A percentile compares a stretch with the other conserved stretches of the same genome.
Conservation (phyloP, 2,888 invertebrate species). For the Polyommatus iphigenia region DNA sequence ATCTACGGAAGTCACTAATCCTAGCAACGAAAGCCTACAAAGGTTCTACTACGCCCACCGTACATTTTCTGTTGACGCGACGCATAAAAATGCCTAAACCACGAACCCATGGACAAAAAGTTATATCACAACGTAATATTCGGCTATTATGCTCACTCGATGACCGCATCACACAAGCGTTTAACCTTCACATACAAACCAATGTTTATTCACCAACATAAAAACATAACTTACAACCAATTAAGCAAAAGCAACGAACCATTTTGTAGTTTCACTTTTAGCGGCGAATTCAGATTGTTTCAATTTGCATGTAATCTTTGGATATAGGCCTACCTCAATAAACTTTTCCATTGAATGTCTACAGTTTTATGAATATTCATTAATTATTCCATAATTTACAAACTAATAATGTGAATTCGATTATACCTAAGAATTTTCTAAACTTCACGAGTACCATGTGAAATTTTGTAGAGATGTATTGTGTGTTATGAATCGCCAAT, state of each 20-base stretch:
- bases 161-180: conserved; percentile 64
- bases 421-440: not conserved
- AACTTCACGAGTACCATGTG: not conserved
- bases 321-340: conserved; percentile 13
- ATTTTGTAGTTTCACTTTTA: conserved; percentile 32
- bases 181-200: conserved; percentile 59
- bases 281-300: not conserved
- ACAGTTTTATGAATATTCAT: not conserved
- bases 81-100: not conserved
- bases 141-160: conserved; percentile 45
- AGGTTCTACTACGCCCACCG: too few species aligned
- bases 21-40: too few species aligned
- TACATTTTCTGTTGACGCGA: not conserved
- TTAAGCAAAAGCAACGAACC: conserved; percentile 45
- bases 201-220: conserved; percentile 40
- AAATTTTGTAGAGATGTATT: too few species aligned
- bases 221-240: conserved; percentile 46
- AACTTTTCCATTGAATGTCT: not conserved
- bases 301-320: not conserved
- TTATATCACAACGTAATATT: conserved; percentile 2
- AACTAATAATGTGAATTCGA: not conserved
- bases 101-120: not conserved
- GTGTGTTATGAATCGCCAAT: not conserved
- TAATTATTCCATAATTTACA: not conserved
- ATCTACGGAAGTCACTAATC: too few species aligned